These are phyloP conservation scores for Calypte anna DNA, from an alignment of 2,113 vertebrate genomes.

Conservation along the genomic window DNA sequence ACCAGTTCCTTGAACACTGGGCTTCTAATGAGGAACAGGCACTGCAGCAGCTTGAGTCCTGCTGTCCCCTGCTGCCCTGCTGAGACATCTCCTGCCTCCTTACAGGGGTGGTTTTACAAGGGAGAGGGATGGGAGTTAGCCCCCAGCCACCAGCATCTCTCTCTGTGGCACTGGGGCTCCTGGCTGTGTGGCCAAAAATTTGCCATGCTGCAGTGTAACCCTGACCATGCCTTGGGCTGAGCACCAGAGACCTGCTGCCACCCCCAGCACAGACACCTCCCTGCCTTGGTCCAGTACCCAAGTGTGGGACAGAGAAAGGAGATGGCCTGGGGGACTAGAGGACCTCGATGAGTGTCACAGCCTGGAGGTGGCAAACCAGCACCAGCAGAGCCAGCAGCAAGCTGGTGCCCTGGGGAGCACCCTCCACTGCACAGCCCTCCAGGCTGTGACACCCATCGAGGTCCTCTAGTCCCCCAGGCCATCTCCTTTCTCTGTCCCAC, in stretches of 20 bases:
- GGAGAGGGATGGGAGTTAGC: background rate
- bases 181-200: background rate
- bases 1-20: slow-evolving; percentile 8
- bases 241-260: fast-evolving
- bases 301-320: background rate
- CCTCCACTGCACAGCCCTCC: too few relatives aligned
- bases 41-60: background rate
- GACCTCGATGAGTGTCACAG: background rate
- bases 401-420: too few relatives aligned
- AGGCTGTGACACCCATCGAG: too few relatives aligned
- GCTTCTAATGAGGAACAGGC: slow-evolving; percentile 35
- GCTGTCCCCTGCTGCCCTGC: background rate
- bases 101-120: background rate
- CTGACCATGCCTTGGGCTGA: fast-evolving
- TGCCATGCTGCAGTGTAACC: background rate
- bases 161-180: background rate
- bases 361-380: too few relatives aligned
- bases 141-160: background rate
- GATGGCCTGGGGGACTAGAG: background rate
- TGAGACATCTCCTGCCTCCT: background rate
- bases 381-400: too few relatives aligned
- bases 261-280: background rate
- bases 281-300: background rate
- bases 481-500: too few relatives aligned
- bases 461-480: too few relatives aligned